Conservation (phyloP, 2,113 vertebrate genomes). For the Noturus placidus region DNA sequence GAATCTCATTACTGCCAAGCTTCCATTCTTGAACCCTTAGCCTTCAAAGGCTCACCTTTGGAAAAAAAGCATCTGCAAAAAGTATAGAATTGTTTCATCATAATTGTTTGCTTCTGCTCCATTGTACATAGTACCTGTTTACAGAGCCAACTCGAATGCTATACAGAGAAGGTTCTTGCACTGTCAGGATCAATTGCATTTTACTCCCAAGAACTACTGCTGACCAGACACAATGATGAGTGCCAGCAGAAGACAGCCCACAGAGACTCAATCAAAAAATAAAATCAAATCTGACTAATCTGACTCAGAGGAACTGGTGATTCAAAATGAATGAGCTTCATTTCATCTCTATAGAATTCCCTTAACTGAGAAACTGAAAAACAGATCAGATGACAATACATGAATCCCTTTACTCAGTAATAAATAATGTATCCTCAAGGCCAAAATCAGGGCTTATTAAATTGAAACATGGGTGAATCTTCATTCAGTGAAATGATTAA, state of each 20-base stretch:
- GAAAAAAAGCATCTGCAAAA: neutral
- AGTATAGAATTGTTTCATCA: neutral
- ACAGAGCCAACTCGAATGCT: neutral
- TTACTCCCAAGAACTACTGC: neutral
- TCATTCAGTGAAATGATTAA: too few relatives aligned
- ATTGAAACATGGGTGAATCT: neutral
- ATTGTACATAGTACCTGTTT: too few relatives aligned
- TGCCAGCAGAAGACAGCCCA: neutral
- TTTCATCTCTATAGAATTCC: neutral
- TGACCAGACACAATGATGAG: neutral
- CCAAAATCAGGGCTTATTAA: neutral
- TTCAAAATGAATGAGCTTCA: neutral
- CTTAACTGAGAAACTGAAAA: neutral
- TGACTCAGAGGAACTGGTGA: neutral
- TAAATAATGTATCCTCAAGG: neutral
- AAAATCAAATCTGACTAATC: neutral
- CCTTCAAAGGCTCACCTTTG: neutral
- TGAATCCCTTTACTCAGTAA: neutral
- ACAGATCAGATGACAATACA: neutral
- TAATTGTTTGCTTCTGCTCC: neutral
- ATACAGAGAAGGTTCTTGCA: neutral
- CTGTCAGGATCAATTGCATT: neutral
- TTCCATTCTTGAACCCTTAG: neutral
- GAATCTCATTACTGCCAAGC: neutral
- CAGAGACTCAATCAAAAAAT: neutral